These are phyloP conservation scores for Sinocyclocheilus anophthalmus DNA, from an alignment of 2,113 vertebrate genomes.

Conservation along the genomic window DNA sequence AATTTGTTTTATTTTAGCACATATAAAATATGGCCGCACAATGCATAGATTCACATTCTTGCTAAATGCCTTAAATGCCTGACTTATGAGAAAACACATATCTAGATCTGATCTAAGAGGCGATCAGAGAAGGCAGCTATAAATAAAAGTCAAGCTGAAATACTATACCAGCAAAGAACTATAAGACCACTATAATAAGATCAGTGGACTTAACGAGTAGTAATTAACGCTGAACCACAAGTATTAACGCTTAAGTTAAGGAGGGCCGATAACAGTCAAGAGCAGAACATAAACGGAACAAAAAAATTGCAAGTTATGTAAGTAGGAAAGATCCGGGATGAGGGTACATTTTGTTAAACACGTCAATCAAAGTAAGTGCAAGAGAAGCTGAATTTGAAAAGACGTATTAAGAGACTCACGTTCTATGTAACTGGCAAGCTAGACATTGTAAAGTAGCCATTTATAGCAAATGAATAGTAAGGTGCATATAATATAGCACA, in stretches of 20 bases:
- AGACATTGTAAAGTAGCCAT: background rate
- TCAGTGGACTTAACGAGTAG: background rate
- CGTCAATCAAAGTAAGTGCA: constrained; percentile 5
- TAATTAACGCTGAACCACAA: constrained; percentile 17
- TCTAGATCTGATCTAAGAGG: background rate
- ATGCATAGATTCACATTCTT: background rate
- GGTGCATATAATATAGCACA: constrained; percentile 4
- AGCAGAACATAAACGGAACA: background rate
- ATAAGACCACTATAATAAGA: constrained; percentile 11
- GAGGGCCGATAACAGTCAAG: background rate
- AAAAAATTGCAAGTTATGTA: background rate
- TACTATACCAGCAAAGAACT: constrained; percentile 9
- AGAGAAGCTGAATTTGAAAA: background rate
- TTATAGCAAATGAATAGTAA: background rate
- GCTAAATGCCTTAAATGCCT: background rate
- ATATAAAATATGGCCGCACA: background rate
- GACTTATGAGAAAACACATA: background rate
- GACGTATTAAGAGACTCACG: background rate
- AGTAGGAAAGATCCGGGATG: background rate
- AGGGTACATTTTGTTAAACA: constrained; percentile 8
- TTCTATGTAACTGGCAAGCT: background rate
- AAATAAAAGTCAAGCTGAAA: constrained; percentile 7
- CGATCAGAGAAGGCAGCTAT: constrained; percentile 24
- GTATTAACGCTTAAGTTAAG: constrained; percentile 15
- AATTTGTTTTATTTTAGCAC: background rate